A percentile compares a stretch with the other conserved stretches of the same genome.
Evolutionary conservation across 2,113 vertebrate genomes (phyloP).

Genomic region (Chaetorhynchus papuensis): DNA sequence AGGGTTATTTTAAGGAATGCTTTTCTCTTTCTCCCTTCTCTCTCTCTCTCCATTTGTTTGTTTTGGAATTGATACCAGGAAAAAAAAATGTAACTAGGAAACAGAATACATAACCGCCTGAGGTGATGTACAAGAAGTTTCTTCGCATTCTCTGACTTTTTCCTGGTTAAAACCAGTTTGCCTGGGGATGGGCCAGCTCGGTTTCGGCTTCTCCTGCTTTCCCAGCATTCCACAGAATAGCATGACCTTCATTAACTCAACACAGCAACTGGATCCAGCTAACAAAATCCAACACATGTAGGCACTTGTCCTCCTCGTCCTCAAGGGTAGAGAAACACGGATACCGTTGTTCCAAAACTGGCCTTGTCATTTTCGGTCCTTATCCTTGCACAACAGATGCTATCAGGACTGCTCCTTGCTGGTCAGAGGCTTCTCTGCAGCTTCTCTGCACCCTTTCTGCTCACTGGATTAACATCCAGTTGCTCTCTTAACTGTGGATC

Average conservation of each 20-base stretch:
- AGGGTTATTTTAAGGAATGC: slow-evolving; percentile 63
- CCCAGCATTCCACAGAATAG: slow-evolving; percentile 68
- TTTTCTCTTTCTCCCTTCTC: not conserved
- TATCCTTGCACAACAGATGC: not conserved
- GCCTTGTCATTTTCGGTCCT: slow-evolving; percentile 32
- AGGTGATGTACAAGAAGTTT: slow-evolving; percentile 68
- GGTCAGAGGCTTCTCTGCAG: not conserved
- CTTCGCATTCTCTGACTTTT: slow-evolving; percentile 66
- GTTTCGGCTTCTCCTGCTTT: slow-evolving; percentile 71
- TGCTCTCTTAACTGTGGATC: not conserved
- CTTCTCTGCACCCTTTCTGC: not conserved
- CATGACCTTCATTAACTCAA: slow-evolving; percentile 67
- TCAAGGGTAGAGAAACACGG: slow-evolving; percentile 54
- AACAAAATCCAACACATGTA: slow-evolving; percentile 73
- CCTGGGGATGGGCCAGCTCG: slow-evolving; percentile 70
- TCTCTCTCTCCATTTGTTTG: slow-evolving; percentile 29
- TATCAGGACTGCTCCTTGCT: not conserved
- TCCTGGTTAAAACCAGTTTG: slow-evolving; percentile 81
- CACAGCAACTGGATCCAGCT: slow-evolving; percentile 70
- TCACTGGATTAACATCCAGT: not conserved
- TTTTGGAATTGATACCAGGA: slow-evolving; percentile 64
- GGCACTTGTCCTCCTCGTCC: slow-evolving; percentile 64
- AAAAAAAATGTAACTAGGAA: slow-evolving; percentile 67
- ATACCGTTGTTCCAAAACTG: slow-evolving; percentile 33
- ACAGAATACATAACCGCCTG: slow-evolving; percentile 62